Conservation (phyloP, 2,888 invertebrate species). For the Euphydryas editha region DNA sequence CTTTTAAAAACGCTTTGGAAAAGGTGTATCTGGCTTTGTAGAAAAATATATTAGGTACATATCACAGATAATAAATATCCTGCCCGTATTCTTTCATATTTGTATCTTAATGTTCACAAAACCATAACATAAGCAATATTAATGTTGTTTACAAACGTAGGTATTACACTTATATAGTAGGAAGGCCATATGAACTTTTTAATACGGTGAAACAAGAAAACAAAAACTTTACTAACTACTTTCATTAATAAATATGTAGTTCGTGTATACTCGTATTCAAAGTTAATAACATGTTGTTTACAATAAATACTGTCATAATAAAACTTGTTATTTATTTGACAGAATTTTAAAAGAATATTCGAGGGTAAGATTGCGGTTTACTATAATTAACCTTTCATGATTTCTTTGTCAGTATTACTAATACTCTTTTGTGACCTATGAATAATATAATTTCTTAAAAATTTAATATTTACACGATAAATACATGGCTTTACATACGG, state of each 20-base stretch:
- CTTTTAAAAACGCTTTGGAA: no score
- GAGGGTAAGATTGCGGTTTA: background rate
- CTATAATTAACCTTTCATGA: background rate
- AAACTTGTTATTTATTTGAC: background rate
- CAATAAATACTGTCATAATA: background rate
- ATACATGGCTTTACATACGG: constrained; percentile 26
- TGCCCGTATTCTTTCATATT: background rate
- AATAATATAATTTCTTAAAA: background rate
- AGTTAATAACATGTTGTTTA: constrained; percentile 17
- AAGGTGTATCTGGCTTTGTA: no score
- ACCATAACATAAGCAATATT: constrained; percentile 1
- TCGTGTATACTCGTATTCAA: constrained; percentile 24
- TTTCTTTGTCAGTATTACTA: no score
- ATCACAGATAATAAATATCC: background rate
- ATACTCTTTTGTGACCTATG: background rate
- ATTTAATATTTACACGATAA: background rate
- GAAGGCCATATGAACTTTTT: constrained; percentile 53
- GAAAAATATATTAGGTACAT: background rate
- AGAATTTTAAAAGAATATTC: background rate
- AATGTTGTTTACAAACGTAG: constrained; percentile 23
- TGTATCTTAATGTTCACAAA: background rate
- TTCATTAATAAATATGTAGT: constrained; percentile 35
- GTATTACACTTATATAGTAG: constrained; percentile 49
- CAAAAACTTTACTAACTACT: constrained; percentile 33
- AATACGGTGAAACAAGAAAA: constrained; percentile 51